These are phyloP conservation scores for Drosophila triauraria DNA, from an alignment of 1,140 invertebrate species.

Conservation along the genomic window DNA sequence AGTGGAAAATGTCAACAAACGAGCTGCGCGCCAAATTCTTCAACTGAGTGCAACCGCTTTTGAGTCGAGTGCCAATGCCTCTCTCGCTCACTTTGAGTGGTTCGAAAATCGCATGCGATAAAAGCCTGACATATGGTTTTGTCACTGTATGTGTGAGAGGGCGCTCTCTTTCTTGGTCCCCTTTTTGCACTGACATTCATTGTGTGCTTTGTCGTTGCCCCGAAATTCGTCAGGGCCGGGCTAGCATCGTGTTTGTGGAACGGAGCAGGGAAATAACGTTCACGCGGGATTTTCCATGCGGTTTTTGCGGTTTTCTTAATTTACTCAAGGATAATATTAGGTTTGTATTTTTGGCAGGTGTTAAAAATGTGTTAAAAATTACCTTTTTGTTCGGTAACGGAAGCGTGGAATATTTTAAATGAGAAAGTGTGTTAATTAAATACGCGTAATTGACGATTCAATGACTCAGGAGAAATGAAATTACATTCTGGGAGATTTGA, in stretches of 20 bases:
- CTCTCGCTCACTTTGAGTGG: conserved; percentile 7
- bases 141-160: conserved; percentile 30
- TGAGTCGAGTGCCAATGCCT: conserved; percentile 22
- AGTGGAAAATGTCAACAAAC: conserved; percentile 82
- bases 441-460: no score
- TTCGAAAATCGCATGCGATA: conserved; percentile 64
- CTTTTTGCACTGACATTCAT: conserved; percentile 75
- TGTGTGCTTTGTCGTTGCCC: conserved; percentile 37
- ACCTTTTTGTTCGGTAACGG: conserved; percentile 1
- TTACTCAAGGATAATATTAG: conserved; percentile 1
- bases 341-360: conserved; percentile 1
- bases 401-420: conserved; percentile 5
- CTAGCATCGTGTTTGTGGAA: conserved; percentile 17
- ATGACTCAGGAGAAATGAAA: neutral
- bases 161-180: no score
- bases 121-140: neutral
- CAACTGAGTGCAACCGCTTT: conserved; percentile 39
- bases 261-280: conserved; percentile 43
- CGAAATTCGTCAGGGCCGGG: conserved; percentile 63
- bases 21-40: conserved; percentile 77
- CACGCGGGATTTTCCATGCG: conserved; percentile 21
- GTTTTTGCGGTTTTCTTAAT: conserved; percentile 14
- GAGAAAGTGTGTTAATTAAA: conserved; percentile 15
- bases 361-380: conserved; percentile 14
- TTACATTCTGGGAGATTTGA: neutral